Evolutionary conservation across 2,113 vertebrate genomes (phyloP).

Genomic region (mouse (Mus musculus)): DNA sequence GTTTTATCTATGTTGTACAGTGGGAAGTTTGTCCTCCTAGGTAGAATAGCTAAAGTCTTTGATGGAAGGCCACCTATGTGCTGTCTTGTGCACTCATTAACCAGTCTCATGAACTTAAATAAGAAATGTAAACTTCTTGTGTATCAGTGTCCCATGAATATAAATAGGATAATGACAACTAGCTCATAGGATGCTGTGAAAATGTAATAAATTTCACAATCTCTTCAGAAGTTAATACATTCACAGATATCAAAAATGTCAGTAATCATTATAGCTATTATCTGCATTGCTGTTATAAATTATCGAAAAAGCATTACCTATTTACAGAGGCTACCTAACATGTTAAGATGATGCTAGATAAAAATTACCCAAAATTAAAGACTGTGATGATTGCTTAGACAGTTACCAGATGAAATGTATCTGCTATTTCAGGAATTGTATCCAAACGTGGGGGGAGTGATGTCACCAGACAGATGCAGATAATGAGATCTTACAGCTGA

Average conservation of each 20-base stretch:
- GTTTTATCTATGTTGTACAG: neutral
- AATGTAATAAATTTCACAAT: neutral
- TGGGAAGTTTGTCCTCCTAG: neutral
- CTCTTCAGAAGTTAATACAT: neutral
- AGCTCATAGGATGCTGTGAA: neutral
- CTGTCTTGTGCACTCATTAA: neutral
- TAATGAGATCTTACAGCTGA: conserved; percentile 54
- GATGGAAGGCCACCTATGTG: neutral
- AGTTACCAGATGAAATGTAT: neutral
- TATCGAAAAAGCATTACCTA: neutral
- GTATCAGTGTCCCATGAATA: neutral
- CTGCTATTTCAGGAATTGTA: neutral
- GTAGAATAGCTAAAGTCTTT: neutral
- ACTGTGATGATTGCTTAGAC: neutral
- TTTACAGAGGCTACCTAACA: neutral
- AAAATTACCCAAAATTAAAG: conserved; percentile 22
- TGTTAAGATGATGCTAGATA: neutral
- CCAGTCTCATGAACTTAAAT: neutral
- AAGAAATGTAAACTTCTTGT: neutral
- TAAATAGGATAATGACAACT: neutral
- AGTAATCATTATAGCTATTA: neutral
- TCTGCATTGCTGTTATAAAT: neutral
- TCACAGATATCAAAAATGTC: neutral
- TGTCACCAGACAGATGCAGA: conserved; percentile 7
- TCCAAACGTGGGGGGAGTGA: conserved; percentile 25